These are phyloP conservation scores for Numenius phaeopus DNA, from an alignment of 2,797 vertebrate genomes.

Conservation along the genomic window DNA sequence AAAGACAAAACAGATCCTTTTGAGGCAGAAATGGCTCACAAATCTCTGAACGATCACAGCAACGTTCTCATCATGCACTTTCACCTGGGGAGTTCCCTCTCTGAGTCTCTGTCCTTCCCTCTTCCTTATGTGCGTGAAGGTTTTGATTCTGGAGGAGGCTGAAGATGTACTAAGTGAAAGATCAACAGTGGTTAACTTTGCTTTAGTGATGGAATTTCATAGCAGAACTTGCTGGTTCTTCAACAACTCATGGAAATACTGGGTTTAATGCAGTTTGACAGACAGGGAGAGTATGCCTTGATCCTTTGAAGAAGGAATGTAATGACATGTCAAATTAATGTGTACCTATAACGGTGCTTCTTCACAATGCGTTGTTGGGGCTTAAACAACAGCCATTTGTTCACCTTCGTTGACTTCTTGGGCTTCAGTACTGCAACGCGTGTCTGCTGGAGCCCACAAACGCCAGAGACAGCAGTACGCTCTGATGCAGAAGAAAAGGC, in stretches of 20 bases:
- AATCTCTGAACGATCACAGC: too few relatives aligned
- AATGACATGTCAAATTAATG: neutral
- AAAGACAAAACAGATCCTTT: neutral
- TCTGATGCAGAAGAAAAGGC: neutral
- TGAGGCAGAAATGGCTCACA: neutral
- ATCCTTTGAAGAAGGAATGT: neutral
- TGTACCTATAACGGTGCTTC: neutral
- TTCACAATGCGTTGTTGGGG: neutral
- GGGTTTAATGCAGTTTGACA: neutral
- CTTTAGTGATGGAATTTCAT: neutral
- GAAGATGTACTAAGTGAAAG: too few relatives aligned
- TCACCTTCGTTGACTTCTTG: neutral
- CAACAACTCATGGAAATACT: neutral
- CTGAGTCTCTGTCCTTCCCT: too few relatives aligned
- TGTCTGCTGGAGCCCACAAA: neutral
- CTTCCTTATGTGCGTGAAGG: fast-evolving
- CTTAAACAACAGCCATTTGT: neutral
- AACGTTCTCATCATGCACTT: fast-evolving
- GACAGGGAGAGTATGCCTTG: neutral
- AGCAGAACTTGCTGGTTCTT: neutral
- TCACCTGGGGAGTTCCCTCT: neutral
- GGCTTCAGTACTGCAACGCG: neutral
- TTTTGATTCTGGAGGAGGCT: neutral
- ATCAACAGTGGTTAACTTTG: fast-evolving
- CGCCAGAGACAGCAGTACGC: neutral